These are phyloP conservation scores for Diachasmimorpha longicaudata DNA, from an alignment of 1,140 invertebrate genomes.

Conservation along the genomic window DNA sequence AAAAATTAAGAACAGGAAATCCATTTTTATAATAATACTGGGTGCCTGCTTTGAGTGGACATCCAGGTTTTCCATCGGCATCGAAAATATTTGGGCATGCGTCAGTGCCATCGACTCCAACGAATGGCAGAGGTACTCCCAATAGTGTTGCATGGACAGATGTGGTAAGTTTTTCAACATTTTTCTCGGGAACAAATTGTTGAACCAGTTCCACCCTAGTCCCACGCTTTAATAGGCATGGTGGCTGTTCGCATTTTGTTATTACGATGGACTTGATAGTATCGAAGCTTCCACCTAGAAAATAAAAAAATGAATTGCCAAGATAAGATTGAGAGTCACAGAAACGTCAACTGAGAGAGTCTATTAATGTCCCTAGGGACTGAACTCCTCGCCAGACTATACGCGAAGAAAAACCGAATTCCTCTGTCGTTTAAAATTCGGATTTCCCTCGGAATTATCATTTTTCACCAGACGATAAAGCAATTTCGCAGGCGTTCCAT, in stretches of 20 bases:
- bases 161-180: slow-evolving; percentile 60
- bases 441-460: too few relatives aligned
- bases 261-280: slow-evolving; percentile 58
- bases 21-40: slow-evolving; percentile 74
- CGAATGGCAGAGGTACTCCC: slow-evolving; percentile 72
- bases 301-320: neutral
- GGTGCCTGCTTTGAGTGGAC: slow-evolving; percentile 70
- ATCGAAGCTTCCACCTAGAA: slow-evolving; percentile 21
- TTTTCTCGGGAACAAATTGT: slow-evolving; percentile 65
- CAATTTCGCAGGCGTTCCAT: too few relatives aligned
- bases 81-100: slow-evolving; percentile 71
- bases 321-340: too few relatives aligned
- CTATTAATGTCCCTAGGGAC: too few relatives aligned
- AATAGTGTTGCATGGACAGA: slow-evolving; percentile 69
- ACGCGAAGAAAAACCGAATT: too few relatives aligned
- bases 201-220: slow-evolving; percentile 64
- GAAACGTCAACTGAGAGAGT: too few relatives aligned
- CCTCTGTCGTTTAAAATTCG: too few relatives aligned
- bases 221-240: slow-evolving; percentile 71
- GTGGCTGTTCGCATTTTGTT: slow-evolving; percentile 66
- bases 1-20: slow-evolving; percentile 71
- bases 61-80: slow-evolving; percentile 64
- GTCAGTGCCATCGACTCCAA: slow-evolving; percentile 74
- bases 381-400: too few relatives aligned
- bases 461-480: too few relatives aligned